A percentile compares a stretch with the other conserved stretches of the same genome.
These are phyloP conservation scores for Sinhomidia bicolor DNA, from an alignment of 2,888 invertebrate species.

Conservation along the genomic window DNA sequence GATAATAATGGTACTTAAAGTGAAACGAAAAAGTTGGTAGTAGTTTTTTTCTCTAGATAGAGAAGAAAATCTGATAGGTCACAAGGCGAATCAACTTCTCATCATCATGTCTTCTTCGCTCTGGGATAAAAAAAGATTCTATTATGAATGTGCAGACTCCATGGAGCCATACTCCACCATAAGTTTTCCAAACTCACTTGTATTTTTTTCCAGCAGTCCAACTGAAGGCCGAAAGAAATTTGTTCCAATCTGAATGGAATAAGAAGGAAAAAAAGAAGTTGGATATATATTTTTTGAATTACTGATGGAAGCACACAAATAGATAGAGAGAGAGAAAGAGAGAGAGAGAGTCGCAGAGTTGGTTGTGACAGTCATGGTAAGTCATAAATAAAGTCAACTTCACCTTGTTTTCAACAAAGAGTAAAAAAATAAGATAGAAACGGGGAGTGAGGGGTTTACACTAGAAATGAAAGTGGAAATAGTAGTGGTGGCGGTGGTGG, in stretches of 20 bases:
- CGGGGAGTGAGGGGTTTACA: background rate
- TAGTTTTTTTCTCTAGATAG: background rate
- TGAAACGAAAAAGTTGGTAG: background rate
- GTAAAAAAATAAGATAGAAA: background rate
- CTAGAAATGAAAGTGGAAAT: background rate
- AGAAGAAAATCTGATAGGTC: constrained; percentile 20
- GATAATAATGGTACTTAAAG: constrained; percentile 5
- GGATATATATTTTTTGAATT: constrained; percentile 22
- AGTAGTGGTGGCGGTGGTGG: too few species aligned
- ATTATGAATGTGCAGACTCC: too few species aligned
- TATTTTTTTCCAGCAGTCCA: too few species aligned
- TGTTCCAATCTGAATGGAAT: background rate
- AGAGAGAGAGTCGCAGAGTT: background rate
- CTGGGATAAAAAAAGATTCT: background rate
- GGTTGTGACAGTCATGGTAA: constrained; percentile 26
- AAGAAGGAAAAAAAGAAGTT: too few species aligned
- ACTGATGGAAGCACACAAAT: background rate
- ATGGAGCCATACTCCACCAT: too few species aligned
- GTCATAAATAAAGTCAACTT: constrained; percentile 2
- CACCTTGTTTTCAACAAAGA: constrained; percentile 8
- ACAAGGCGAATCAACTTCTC: constrained; percentile 24
- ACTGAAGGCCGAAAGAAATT: background rate
- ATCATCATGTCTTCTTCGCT: background rate
- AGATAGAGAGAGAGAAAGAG: background rate
- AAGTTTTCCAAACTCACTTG: too few species aligned